phyloP scores from a whole-genome alignment of 1,140 invertebrate species.

The Drosophila melanica region DNA sequence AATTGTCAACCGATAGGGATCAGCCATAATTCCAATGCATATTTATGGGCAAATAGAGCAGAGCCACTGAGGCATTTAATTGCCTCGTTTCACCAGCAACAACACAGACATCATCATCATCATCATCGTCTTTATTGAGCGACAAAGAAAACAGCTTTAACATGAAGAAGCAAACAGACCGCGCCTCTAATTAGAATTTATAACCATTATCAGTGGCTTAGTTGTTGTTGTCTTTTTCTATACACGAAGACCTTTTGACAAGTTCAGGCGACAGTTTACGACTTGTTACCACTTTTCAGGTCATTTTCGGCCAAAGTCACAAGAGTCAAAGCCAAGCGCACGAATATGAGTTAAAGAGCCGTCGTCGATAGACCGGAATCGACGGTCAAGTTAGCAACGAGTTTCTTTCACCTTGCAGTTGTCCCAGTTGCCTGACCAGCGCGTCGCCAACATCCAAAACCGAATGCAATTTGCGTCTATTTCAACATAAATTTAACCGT shows the following conservation, averaged over 20 bases:
- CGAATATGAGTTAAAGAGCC: slow-evolving; percentile 5
- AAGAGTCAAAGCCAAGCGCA: slow-evolving; percentile 16
- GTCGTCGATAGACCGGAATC: slow-evolving; percentile 58
- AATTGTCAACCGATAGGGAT: slow-evolving; percentile 43
- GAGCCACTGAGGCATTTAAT: slow-evolving; percentile 15
- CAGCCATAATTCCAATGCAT: slow-evolving; percentile 24
- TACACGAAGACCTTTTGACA: slow-evolving; percentile 35
- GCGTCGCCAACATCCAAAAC: slow-evolving; percentile 12
- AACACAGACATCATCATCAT: slow-evolving; percentile 18
- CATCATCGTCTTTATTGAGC: too few relatives aligned
- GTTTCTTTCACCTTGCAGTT: slow-evolving; percentile 65
- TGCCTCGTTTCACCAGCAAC: slow-evolving; percentile 19
- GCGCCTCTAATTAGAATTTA: slow-evolving; percentile 63
- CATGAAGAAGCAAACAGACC: slow-evolving; percentile 18
- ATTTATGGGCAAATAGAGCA: slow-evolving; percentile 39
- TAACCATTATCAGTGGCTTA: slow-evolving; percentile 27
- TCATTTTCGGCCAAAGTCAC: slow-evolving; percentile 52
- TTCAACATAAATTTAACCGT: slow-evolving; percentile 72
- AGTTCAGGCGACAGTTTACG: slow-evolving; percentile 31
- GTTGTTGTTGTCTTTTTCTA: background rate
- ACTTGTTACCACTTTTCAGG: slow-evolving; percentile 59
- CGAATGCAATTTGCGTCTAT: slow-evolving; percentile 64
- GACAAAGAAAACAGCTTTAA: too few relatives aligned
- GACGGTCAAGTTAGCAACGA: slow-evolving; percentile 44
- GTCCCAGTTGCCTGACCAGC: slow-evolving; percentile 52